These are phyloP conservation scores for Tetragnatha montana DNA, from an alignment of 2,888 invertebrate species.

Conservation along the genomic window DNA sequence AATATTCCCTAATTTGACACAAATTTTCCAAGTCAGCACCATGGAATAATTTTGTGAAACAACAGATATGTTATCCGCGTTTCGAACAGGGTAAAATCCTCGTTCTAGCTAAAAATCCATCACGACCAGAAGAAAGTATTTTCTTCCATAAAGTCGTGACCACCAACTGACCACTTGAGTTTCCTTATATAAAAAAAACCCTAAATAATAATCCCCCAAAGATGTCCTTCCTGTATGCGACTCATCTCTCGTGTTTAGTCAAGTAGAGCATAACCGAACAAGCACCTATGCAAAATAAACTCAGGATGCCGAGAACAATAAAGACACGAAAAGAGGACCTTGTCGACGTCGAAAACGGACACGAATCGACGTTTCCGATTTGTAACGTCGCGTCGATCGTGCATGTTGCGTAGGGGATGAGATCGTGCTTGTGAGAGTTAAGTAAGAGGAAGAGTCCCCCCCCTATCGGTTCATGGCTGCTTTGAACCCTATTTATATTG, in stretches of 20 bases:
- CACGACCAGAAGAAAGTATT: background rate
- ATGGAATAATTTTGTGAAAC: too few relatives aligned
- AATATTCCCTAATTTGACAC: too few relatives aligned
- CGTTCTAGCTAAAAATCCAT: background rate
- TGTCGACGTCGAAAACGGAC: background rate
- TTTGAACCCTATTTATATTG: background rate
- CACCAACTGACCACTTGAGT: background rate
- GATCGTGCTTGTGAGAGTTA: background rate
- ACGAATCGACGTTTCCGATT: background rate
- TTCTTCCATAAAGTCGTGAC: background rate
- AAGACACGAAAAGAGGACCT: background rate
- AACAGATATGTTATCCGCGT: too few relatives aligned
- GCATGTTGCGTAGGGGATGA: background rate
- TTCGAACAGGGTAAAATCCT: too few relatives aligned
- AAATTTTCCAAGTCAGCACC: too few relatives aligned
- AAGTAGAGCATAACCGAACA: conserved; percentile 10
- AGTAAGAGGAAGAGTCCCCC: background rate
- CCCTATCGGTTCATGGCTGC: background rate
- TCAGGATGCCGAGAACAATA: conserved; percentile 22
- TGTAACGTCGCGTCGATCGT: background rate
- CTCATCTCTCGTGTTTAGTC: background rate
- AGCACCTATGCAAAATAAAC: conserved; percentile 15
- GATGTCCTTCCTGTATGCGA: background rate
- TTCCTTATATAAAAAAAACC: background rate
- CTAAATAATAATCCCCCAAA: too few relatives aligned